Evolutionary conservation across 2,797 vertebrate species (phyloP).

Genomic region (Aythya fuligula): DNA sequence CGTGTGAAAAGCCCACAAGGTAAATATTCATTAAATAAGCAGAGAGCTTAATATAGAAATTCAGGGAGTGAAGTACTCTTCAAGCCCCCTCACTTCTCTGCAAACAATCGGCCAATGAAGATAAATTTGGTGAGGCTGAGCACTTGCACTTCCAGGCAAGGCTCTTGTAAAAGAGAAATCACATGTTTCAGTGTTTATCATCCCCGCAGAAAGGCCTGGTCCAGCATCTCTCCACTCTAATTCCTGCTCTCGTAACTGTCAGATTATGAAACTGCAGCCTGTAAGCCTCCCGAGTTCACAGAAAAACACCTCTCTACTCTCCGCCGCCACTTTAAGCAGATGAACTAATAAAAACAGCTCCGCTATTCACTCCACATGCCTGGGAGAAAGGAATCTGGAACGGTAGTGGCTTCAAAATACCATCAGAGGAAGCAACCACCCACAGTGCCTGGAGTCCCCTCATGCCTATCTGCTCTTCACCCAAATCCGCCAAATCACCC

Average conservation of each 20-base stretch:
- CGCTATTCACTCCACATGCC: constrained; percentile 21
- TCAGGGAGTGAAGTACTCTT: not conserved
- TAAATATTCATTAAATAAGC: constrained; percentile 60
- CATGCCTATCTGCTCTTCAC: not conserved
- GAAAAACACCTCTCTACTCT: constrained; percentile 58
- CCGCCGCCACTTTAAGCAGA: constrained; percentile 35
- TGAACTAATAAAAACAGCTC: constrained; percentile 64
- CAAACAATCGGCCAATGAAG: constrained; percentile 31
- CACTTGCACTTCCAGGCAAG: constrained; percentile 36
- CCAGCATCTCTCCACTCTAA: constrained; percentile 44
- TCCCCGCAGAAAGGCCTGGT: constrained; percentile 30
- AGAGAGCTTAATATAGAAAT: constrained; percentile 57
- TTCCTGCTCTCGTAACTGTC: constrained; percentile 63
- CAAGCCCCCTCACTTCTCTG: not conserved
- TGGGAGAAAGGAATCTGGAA: constrained; percentile 51
- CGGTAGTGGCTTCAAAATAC: constrained; percentile 52
- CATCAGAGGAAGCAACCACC: constrained; percentile 40
- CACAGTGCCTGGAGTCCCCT: constrained; percentile 25
- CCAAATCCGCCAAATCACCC: not conserved
- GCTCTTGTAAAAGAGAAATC: constrained; percentile 6
- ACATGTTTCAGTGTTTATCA: constrained; percentile 18
- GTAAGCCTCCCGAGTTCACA: constrained; percentile 33
- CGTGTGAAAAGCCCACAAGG: constrained; percentile 7
- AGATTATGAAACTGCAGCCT: constrained; percentile 59
- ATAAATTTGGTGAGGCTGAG: constrained; percentile 6